Evolutionary conservation across 2,797 vertebrate species (phyloP).

Genomic region (Sebastiscus albofasciatus): DNA sequence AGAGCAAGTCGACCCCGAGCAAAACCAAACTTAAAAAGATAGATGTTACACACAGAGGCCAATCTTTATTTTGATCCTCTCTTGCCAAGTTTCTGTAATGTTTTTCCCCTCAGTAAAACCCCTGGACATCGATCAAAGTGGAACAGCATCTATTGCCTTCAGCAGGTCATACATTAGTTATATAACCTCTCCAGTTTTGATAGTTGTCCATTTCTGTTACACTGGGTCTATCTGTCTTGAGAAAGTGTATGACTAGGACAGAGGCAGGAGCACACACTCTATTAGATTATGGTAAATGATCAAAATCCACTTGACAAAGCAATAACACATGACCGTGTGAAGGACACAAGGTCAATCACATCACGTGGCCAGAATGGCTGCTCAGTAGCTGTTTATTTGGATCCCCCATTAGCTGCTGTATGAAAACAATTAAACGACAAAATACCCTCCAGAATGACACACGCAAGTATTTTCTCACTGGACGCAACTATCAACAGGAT

Average conservation of each 20-base stretch:
- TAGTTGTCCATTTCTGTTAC: background rate
- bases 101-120: background rate
- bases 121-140: slow-evolving; percentile 4
- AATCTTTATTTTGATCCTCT: slow-evolving; percentile 5
- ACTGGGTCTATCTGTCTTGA: background rate
- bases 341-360: slow-evolving; percentile 3
- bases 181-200: background rate
- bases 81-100: background rate
- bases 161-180: slow-evolving; percentile 8
- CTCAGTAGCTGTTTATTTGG: background rate
- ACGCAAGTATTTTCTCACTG: background rate
- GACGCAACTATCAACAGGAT: background rate
- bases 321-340: background rate
- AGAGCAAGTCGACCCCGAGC: background rate
- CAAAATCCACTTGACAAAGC: slow-evolving; percentile 14
- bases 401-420: background rate
- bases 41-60: background rate
- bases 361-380: background rate
- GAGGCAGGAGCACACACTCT: background rate
- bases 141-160: background rate
- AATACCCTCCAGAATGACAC: background rate
- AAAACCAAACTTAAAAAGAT: slow-evolving; percentile 11
- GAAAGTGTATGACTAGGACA: background rate
- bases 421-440: background rate
- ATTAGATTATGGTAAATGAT: slow-evolving; percentile 4